Percentiles rank a stretch among this genome's conserved stretches.
Evolutionary conservation across 2,888 invertebrate species (phyloP).

Genomic region (Lamellibrachia satsuma): DNA sequence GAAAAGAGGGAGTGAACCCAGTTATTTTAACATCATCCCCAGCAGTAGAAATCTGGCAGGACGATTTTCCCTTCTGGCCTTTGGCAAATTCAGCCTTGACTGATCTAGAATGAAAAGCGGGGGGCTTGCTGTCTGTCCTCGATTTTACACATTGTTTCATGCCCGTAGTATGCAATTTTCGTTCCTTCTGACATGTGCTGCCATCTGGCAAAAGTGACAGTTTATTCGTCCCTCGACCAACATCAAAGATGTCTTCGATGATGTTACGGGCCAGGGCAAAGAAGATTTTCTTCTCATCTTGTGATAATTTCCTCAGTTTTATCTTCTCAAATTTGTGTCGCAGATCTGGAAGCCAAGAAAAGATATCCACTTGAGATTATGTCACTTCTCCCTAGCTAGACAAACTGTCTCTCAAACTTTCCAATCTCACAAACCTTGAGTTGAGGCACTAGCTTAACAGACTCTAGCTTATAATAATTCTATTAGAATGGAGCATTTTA

Average conservation of each 20-base stretch:
- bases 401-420: too few relatives aligned
- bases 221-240: background rate
- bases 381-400: too few relatives aligned
- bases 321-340: slow-evolving; percentile 3
- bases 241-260: slow-evolving; percentile 6
- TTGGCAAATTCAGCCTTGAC: background rate
- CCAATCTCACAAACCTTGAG: too few relatives aligned
- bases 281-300: background rate
- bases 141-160: background rate
- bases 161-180: background rate
- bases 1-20: background rate
- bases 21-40: background rate
- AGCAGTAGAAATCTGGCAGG: background rate
- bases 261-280: background rate
- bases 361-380: background rate
- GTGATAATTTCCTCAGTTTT: background rate
- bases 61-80: background rate
- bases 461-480: too few relatives aligned
- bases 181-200: background rate
- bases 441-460: too few relatives aligned
- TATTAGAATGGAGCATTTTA: too few relatives aligned
- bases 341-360: background rate
- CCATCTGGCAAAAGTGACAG: background rate
- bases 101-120: background rate
- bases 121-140: background rate